A percentile compares a stretch with the other conserved stretches of the same genome.
These are phyloP conservation scores for Alaudala cheleensis DNA, from an alignment of 2,113 vertebrate genomes.

Conservation along the genomic window DNA sequence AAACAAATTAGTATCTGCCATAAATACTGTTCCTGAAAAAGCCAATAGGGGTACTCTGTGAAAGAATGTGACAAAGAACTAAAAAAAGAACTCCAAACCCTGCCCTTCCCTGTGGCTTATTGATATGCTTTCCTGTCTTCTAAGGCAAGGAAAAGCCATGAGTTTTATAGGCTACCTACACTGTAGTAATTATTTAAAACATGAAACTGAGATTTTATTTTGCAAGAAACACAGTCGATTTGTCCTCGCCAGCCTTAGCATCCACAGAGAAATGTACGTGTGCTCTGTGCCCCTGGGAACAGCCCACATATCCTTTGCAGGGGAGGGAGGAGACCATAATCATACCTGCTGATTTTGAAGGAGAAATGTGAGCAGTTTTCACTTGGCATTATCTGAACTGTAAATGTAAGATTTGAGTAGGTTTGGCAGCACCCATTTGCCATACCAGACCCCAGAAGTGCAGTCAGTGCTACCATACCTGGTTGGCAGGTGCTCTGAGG, in stretches of 20 bases:
- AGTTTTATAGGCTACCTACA: background rate
- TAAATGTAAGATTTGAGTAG: rapidly evolving
- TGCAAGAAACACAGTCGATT: background rate
- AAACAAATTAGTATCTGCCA: background rate
- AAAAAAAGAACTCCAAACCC: background rate
- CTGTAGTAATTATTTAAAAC: background rate
- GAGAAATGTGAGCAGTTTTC: background rate
- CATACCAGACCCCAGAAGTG: background rate
- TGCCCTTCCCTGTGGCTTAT: background rate
- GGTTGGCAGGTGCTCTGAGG: background rate
- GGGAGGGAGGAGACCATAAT: background rate
- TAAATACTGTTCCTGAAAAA: background rate
- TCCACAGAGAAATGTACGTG: background rate
- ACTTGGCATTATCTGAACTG: background rate
- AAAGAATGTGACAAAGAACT: background rate
- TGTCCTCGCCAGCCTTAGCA: background rate
- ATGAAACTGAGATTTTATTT: background rate
- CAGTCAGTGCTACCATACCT: background rate
- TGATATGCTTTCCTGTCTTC: background rate
- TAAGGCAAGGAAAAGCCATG: background rate
- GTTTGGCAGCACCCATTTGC: background rate
- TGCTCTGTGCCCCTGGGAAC: background rate
- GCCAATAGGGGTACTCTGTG: background rate
- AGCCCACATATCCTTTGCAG: background rate
- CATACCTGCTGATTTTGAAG: background rate